These are phyloP conservation scores for Bombus soroeensis DNA, from an alignment of 1,140 invertebrate genomes.

Conservation along the genomic window DNA sequence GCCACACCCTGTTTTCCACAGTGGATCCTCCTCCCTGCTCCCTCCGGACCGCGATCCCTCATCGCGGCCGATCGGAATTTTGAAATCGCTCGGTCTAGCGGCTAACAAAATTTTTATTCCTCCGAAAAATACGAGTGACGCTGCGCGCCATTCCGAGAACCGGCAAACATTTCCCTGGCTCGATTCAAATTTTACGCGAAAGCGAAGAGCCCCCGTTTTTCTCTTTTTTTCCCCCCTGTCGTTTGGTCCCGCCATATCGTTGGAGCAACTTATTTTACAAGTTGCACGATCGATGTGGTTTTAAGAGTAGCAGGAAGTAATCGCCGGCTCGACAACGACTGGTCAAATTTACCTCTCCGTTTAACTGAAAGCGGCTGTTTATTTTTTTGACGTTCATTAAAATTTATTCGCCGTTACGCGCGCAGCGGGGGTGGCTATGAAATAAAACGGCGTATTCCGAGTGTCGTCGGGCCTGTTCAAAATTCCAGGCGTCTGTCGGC, in stretches of 20 bases:
- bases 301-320: background rate
- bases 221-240: too few species aligned
- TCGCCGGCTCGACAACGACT: background rate
- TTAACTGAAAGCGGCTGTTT: background rate
- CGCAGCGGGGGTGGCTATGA: background rate
- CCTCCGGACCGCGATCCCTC: constrained; percentile 51
- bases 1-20: constrained; percentile 74
- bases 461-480: constrained; percentile 67
- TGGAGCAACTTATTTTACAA: background rate
- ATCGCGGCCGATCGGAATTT: constrained; percentile 64
- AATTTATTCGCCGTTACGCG: constrained; percentile 48
- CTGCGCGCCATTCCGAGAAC: background rate
- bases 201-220: too few species aligned
- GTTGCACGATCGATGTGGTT: background rate
- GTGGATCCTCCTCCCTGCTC: constrained; percentile 56
- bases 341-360: background rate
- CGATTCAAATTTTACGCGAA: background rate
- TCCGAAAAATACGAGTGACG: constrained; percentile 31
- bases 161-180: constrained; percentile 18
- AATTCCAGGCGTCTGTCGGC: constrained; percentile 74
- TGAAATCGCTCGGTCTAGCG: constrained; percentile 66
- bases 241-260: background rate
- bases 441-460: constrained; percentile 26
- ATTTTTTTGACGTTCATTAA: constrained; percentile 36
- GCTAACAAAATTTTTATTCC: constrained; percentile 56